Percentiles rank a stretch among this genome's conserved stretches.
These are phyloP conservation scores for Phyllotreta striolata DNA, from an alignment of 2,888 invertebrate species.

Conservation along the genomic window DNA sequence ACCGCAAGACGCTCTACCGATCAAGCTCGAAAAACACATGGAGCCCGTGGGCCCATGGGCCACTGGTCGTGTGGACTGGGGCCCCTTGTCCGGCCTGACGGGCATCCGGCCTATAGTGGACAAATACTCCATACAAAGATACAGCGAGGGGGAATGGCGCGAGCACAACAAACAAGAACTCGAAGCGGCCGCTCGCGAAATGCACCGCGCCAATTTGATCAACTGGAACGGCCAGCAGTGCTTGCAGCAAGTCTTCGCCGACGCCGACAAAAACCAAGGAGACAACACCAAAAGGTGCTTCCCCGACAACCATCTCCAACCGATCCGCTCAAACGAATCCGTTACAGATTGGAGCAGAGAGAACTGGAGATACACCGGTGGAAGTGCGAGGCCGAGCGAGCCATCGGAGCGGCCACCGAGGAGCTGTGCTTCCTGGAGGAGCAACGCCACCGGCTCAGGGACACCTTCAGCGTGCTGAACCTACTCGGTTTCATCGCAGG, in stretches of 20 bases:
- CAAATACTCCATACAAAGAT: slow-evolving; percentile 77
- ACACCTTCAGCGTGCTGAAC: slow-evolving; percentile 69
- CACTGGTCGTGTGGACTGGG: slow-evolving; percentile 78
- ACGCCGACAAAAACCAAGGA: slow-evolving; percentile 73
- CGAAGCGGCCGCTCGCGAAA: slow-evolving; percentile 52
- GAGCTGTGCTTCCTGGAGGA: slow-evolving; percentile 75
- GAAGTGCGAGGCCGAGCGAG: slow-evolving; percentile 78
- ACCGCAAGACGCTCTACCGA: slow-evolving; percentile 59
- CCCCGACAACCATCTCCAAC: neutral
- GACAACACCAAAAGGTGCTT: slow-evolving; percentile 69
- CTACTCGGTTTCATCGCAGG: slow-evolving; percentile 73
- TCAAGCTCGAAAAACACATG: slow-evolving; percentile 59
- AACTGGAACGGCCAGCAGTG: slow-evolving; percentile 72
- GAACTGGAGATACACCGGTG: slow-evolving; percentile 75
- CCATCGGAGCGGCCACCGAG: slow-evolving; percentile 72
- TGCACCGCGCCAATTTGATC: slow-evolving; percentile 57
- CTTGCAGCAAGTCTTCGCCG: slow-evolving; percentile 70
- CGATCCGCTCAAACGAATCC: no score
- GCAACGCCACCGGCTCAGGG: slow-evolving; percentile 73
- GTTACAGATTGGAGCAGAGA: slow-evolving; percentile 65
- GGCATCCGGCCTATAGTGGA: slow-evolving; percentile 79
- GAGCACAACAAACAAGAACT: slow-evolving; percentile 55
- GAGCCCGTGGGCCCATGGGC: slow-evolving; percentile 71
- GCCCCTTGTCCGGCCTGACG: slow-evolving; percentile 73
- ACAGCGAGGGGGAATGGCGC: slow-evolving; percentile 78